A percentile compares a stretch with the other conserved stretches of the same genome.
Evolutionary conservation across 2,113 vertebrate species (phyloP).

Genomic region (Tragelaphus scriptus): DNA sequence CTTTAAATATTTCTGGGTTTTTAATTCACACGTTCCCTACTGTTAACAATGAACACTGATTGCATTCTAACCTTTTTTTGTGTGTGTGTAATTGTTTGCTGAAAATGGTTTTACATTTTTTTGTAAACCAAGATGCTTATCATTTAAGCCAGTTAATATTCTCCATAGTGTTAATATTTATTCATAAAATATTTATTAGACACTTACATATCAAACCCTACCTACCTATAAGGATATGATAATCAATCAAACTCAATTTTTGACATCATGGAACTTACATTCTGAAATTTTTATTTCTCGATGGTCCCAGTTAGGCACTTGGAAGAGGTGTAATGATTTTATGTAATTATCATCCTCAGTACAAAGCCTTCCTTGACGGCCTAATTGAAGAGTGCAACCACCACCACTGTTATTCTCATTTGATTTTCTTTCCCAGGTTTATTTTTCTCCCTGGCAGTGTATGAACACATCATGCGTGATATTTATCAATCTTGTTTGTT

Average conservation of each 20-base stretch:
- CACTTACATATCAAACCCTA: not conserved
- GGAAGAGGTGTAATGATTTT: not conserved
- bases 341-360: not conserved
- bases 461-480: not conserved
- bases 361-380: not conserved
- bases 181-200: not conserved
- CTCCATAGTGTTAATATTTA: not conserved
- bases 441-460: not conserved
- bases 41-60: not conserved
- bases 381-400: not conserved
- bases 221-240: not conserved
- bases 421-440: not conserved
- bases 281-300: not conserved
- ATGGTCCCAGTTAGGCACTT: not conserved
- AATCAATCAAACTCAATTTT: not conserved
- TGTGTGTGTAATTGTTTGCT: not conserved
- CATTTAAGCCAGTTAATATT: not conserved
- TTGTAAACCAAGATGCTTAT: not conserved
- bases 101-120: not conserved
- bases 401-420: not conserved
- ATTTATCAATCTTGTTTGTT: not conserved
- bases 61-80: not conserved
- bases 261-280: not conserved
- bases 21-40: not conserved
- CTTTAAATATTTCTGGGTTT: not conserved